These are phyloP conservation scores for Nymphalis io DNA, from an alignment of 1,140 invertebrate species.

Conservation along the genomic window DNA sequence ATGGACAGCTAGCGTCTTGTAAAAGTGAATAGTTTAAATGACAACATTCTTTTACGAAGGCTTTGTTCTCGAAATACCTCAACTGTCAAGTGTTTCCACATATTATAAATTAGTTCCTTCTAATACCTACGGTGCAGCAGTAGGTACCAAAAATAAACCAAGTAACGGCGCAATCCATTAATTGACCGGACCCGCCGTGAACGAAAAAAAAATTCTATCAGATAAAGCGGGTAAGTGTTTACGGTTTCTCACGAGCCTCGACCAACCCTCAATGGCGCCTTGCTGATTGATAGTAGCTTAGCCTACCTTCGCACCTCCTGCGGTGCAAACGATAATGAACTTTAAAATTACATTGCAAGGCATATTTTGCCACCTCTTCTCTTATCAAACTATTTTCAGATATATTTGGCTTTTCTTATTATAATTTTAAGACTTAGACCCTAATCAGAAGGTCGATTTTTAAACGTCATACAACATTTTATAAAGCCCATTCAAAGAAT, in stretches of 20 bases:
- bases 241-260: slow-evolving; percentile 77
- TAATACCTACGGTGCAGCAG: slow-evolving; percentile 59
- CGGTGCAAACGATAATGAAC: slow-evolving; percentile 39
- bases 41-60: slow-evolving; percentile 42
- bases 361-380: slow-evolving; percentile 21
- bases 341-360: slow-evolving; percentile 38
- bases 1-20: too few species aligned
- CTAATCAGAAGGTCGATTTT: slow-evolving; percentile 34
- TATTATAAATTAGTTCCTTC: slow-evolving; percentile 72
- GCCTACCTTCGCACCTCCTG: slow-evolving; percentile 62
- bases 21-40: slow-evolving; percentile 7
- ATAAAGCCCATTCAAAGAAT: slow-evolving; percentile 76
- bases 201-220: slow-evolving; percentile 75
- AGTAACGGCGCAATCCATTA: slow-evolving; percentile 79
- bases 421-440: slow-evolving; percentile 43
- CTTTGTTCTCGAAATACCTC: slow-evolving; percentile 62
- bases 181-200: slow-evolving; percentile 75
- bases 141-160: slow-evolving; percentile 73
- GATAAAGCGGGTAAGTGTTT: slow-evolving; percentile 80
- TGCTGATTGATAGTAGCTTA: slow-evolving; percentile 77
- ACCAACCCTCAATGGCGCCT: slow-evolving; percentile 78
- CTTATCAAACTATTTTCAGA: slow-evolving; percentile 29
- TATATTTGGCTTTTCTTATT: slow-evolving; percentile 6
- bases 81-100: slow-evolving; percentile 72
- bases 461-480: slow-evolving; percentile 20